These are phyloP conservation scores for Gastrophysa polygoni DNA, from an alignment of 2,888 invertebrate species.

Conservation along the genomic window DNA sequence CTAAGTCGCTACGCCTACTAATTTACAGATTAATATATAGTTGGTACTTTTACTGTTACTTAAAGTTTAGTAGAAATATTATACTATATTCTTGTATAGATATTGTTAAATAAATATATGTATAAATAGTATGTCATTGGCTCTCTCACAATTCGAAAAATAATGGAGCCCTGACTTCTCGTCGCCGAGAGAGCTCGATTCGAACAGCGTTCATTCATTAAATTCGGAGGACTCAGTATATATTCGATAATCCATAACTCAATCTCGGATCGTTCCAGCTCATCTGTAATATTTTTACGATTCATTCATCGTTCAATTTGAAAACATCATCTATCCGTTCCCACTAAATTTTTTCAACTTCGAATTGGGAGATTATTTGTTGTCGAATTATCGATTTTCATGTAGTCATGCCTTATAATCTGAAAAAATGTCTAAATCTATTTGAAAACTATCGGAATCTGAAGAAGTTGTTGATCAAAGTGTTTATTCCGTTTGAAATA, in stretches of 20 bases:
- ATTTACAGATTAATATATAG: constrained; percentile 60
- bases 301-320: neutral
- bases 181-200: constrained; percentile 7
- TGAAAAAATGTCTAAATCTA: no score
- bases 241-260: no score
- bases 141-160: constrained; percentile 45
- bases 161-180: constrained; percentile 37
- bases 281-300: neutral
- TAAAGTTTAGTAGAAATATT: constrained; percentile 58
- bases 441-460: no score
- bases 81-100: constrained; percentile 53
- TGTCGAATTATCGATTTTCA: no score
- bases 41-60: constrained; percentile 71
- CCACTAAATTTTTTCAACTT: neutral
- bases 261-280: no score
- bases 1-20: constrained; percentile 51
- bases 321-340: neutral
- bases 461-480: no score
- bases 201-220: neutral
- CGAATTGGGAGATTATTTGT: no score
- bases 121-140: constrained; percentile 51
- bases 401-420: no score
- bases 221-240: neutral
- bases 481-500: no score
- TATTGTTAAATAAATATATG: constrained; percentile 53